A percentile compares a stretch with the other conserved stretches of the same genome.
Evolutionary conservation across 2,797 vertebrate species (phyloP).

Genomic region (Eurystomus glaucurus): DNA sequence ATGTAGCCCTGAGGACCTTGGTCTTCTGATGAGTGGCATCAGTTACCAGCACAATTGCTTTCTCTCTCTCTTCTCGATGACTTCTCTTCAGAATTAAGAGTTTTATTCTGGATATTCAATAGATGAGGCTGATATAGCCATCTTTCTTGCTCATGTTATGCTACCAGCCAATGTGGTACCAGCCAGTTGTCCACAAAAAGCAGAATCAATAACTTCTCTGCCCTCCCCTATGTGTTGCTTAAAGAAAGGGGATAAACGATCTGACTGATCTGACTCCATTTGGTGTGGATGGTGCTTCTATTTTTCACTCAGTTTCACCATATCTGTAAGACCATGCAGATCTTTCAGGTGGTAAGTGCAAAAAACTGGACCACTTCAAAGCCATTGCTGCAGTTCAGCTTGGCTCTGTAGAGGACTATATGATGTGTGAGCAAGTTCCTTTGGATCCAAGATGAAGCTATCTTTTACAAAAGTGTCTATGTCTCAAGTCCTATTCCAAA

Average conservation of each 20-base stretch:
- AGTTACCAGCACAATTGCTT: background rate
- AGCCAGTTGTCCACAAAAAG: background rate
- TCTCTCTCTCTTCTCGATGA: background rate
- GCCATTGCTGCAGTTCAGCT: background rate
- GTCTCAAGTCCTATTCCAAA: background rate
- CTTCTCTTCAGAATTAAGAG: background rate
- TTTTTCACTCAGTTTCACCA: background rate
- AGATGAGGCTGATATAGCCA: background rate
- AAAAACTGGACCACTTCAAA: background rate
- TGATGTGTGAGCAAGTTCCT: rapidly evolving
- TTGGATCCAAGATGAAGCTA: background rate
- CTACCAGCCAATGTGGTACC: background rate
- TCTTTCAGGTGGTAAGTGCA: background rate
- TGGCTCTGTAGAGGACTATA: background rate
- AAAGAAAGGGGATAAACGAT: background rate
- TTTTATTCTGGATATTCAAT: background rate
- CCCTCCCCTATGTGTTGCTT: background rate
- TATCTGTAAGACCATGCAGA: background rate
- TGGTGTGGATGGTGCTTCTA: background rate
- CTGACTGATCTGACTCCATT: background rate
- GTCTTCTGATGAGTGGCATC: background rate
- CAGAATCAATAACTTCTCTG: background rate
- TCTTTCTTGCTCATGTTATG: background rate
- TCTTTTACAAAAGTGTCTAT: background rate
- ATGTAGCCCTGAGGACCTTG: background rate